Conservation (phyloP, 1,140 invertebrate genomes). For the Caenorhabditis tropicalis region DNA sequence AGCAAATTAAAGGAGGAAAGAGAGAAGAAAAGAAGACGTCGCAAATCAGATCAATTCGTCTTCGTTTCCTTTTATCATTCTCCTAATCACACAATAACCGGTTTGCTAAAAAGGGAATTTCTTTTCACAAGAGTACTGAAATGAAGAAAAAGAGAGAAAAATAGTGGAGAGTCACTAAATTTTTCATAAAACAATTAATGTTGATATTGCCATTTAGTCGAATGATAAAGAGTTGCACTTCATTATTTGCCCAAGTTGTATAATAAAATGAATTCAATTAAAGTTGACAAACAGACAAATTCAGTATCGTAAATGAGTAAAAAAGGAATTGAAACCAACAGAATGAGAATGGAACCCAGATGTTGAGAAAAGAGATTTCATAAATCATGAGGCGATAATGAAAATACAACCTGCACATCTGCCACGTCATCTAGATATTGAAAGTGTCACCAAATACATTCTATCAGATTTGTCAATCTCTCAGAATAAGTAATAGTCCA, state of each 20-base stretch:
- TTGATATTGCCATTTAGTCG: background rate
- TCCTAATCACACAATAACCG: background rate
- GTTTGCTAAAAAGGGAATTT: background rate
- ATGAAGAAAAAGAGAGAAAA: background rate
- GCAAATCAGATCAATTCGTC: constrained; percentile 41
- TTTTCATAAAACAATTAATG: background rate
- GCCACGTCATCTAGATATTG: background rate
- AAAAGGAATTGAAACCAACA: background rate
- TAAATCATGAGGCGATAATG: constrained; percentile 3
- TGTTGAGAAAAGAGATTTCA: background rate
- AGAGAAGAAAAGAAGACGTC: constrained; percentile 18
- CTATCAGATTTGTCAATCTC: constrained; percentile 20
- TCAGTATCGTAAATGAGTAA: background rate
- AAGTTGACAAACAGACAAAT: background rate
- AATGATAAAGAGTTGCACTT: background rate
- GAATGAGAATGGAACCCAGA: background rate
- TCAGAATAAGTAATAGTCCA: background rate
- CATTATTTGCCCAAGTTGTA: background rate
- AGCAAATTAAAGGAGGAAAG: background rate
- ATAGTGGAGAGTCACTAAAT: background rate
- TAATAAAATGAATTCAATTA: background rate
- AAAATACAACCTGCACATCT: constrained; percentile 27
- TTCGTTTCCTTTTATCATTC: constrained; percentile 10
- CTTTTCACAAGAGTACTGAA: background rate
- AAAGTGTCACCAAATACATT: constrained; percentile 9